Evolutionary conservation across 2,888 invertebrate species (phyloP), one percentile per base, ranked within the genome.

Genomic region (Nomada ferruginata): DNA sequence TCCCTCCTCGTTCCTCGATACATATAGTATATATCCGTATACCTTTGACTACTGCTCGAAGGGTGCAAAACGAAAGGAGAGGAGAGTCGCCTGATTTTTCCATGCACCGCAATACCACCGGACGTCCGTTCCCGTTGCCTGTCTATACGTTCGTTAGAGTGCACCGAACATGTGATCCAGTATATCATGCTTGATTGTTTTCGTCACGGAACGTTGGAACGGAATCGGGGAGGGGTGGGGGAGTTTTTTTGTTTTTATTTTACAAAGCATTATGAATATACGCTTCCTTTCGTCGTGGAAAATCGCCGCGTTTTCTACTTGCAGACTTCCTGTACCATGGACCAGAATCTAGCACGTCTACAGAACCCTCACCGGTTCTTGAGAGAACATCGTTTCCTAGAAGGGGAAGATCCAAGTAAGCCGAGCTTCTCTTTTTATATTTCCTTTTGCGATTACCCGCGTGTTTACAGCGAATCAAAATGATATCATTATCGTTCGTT

Each of bases 281-380:
- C 26, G 23, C 9, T 20, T 63, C 18, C 23, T 2, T 23, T 47
- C 29, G 26, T 60, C 18, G 69, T 52, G 60, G 50, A 50, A 77
- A 63, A 83, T 26, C 61, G 52, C 29, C 77, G 50, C 7, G 53
- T 50, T 69, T 26, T 52, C 42, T 81, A 44, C 52, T 66, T 60
- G 1, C 89, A 94, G 94, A 94, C 93, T 93, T 94, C 93, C 91
- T 94, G 92, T 94, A 93, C 93, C 94, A 93, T 92, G 94, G 94
- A 91, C 93, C 93, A 92, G 94, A 94, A 93, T 94, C 94, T 91
- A 94, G 94, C 92, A 94, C 94, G 92, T 94, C 94, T 90, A 94
- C 94, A 91, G 94, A 94, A 93, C 94, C 94, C 92, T 94, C 94
- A 91, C 94, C 94, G 91, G 91, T 94, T 92, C 93, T 92, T 92